phyloP scores from a whole-genome alignment of 2,797 vertebrate species.

The Propithecus deckenii region DNA sequence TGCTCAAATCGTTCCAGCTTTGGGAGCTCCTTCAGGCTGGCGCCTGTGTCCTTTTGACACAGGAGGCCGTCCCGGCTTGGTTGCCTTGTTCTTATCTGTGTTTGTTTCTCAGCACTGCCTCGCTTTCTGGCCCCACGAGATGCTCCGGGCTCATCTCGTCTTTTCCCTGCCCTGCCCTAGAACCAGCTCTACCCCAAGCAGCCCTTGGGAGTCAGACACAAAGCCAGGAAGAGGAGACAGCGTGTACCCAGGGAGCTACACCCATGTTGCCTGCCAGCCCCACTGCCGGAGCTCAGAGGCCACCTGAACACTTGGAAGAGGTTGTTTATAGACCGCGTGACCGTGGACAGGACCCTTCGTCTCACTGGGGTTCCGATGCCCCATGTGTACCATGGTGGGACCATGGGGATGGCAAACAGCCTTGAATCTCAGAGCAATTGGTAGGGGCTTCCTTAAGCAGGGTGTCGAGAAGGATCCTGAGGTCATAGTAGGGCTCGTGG shows the following conservation, averaged over 20 bases:
- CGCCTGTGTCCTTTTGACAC: not conserved
- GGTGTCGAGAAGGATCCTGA: not conserved
- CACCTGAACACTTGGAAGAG: not conserved
- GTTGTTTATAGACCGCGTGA: accelerated
- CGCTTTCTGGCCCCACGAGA: not conserved
- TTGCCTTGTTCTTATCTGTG: not conserved
- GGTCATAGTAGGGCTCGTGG: not conserved
- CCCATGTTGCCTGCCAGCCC: not conserved
- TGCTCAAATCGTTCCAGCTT: not conserved
- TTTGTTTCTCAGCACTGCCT: not conserved
- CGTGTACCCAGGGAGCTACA: accelerated
- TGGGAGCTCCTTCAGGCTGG: not conserved
- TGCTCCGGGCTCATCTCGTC: accelerated
- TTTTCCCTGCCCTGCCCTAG: not conserved
- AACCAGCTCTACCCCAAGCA: not conserved
- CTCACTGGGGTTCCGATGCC: not conserved
- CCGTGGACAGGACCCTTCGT: not conserved
- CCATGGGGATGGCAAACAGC: not conserved
- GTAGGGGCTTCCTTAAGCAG: not conserved
- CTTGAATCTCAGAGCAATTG: not conserved
- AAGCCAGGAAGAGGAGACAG: not conserved
- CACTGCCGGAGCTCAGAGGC: not conserved
- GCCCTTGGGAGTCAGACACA: not conserved
- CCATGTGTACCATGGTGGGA: not conserved
- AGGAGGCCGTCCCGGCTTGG: not conserved